Base-by-base conservation (phyloP, 2,113 vertebrate genomes). In the Mungos mungo region DNA sequence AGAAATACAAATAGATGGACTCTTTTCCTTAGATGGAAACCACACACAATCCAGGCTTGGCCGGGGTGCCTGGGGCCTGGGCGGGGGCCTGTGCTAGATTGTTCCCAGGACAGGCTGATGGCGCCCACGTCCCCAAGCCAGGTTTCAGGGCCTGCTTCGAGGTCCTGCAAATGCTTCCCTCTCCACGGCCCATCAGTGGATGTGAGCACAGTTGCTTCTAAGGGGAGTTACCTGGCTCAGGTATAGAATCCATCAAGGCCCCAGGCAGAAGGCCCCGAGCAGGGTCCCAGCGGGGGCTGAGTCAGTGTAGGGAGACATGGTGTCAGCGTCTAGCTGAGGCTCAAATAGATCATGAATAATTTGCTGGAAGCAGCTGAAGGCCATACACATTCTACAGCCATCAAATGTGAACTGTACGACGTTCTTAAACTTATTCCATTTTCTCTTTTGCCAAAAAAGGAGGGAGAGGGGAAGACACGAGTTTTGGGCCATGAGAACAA, bases 281-380 rank as follows among this genome's bases (percentile, higher is more conserved):
- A 77, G 69, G 71, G 69, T 38, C 96, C 87, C 69, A 18, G 77
- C 60, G 19, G 95, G 47, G 69, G 31, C 95, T 93, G 79, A 96
- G 90, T 97, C 87, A 71, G 68, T 1, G 2, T 35, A 13, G 35
- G 77, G 97, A 98, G 97, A 97, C 97, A 79, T 97, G 90, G 90
- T 95, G 94, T 98, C 97, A 98, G 95, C 41, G 94, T 97, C 96
- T 97, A 98, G 95, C 97, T 69, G 68, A 93, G 2, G 38, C 86
- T 79, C 96, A 79, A 85, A 96, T n/a, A 88, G 92, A 83, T 97
- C 81, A 71, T 96, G 96, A 98, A 98, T 98, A 98, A 98, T 96
- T 66, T 96, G 52, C 93, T 98, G 98, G 97, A 97, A 97, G 91
- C 88, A 52, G 82, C 97, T 89, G 81, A 88, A 90, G 95, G 90